Percentiles rank a stretch among this genome's conserved stretches.
These are phyloP conservation scores for Acromyrmex echinatior DNA, from an alignment of 1,140 invertebrate species.

Conservation along the genomic window DNA sequence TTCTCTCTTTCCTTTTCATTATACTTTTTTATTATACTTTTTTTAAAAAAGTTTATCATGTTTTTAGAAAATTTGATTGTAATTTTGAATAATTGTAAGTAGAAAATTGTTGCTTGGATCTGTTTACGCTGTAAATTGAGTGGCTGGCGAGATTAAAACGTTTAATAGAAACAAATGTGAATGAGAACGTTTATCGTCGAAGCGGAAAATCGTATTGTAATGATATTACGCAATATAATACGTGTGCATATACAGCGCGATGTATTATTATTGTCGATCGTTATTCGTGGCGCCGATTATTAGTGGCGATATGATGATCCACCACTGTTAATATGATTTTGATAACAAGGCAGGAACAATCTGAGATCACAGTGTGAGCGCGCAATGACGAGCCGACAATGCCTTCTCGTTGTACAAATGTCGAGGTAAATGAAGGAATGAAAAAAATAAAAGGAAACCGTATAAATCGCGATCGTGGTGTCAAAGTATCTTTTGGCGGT, in stretches of 20 bases:
- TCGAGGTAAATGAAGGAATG: slow-evolving; percentile 14
- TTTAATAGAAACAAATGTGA: neutral
- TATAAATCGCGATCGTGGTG: neutral
- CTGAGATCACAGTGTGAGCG: slow-evolving; percentile 31
- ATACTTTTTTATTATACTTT: slow-evolving; percentile 13
- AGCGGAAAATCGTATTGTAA: slow-evolving; percentile 11
- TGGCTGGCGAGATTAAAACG: neutral
- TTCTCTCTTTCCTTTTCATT: neutral
- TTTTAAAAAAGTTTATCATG: neutral
- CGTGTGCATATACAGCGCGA: neutral
- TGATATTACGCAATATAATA: slow-evolving; percentile 13
- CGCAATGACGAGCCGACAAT: slow-evolving; percentile 53
- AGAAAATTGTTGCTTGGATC: neutral
- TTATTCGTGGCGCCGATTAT: slow-evolving; percentile 15
- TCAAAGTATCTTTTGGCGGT: slow-evolving; percentile 36
- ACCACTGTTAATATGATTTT: slow-evolving; percentile 22
- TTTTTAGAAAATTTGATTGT: slow-evolving; percentile 12
- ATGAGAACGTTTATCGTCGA: neutral
- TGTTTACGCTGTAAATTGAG: slow-evolving; percentile 19
- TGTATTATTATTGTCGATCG: slow-evolving; percentile 31
- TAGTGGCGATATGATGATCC: neutral
- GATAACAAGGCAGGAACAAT: slow-evolving; percentile 32
- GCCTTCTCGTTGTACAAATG: slow-evolving; percentile 66
- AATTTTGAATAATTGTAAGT: slow-evolving; percentile 1
- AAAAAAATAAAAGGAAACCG: neutral